Conservation (phyloP, 1,140 invertebrate genomes). For the Leucophenga varia region DNA sequence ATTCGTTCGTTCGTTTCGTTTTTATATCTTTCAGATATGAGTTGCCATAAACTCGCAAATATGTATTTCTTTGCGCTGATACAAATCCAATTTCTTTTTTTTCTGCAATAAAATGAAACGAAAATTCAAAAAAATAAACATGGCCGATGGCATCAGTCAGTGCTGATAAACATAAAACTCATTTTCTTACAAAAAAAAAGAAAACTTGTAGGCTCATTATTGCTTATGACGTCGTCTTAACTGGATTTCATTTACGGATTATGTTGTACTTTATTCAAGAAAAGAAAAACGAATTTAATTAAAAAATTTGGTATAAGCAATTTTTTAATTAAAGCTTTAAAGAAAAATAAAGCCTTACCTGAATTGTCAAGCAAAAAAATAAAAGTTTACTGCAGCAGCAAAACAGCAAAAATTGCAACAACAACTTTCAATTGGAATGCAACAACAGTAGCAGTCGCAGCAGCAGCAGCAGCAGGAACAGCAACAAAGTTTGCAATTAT, state of each 20-base stretch:
- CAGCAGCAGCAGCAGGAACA: conserved; percentile 12
- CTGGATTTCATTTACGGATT: conserved; percentile 47
- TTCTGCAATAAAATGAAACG: conserved; percentile 37
- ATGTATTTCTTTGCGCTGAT: conserved; percentile 30
- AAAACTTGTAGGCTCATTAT: conserved; percentile 34
- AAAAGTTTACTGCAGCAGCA: too few species aligned
- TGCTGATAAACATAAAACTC: too few species aligned
- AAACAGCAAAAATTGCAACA: too few species aligned
- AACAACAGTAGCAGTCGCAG: conserved; percentile 25
- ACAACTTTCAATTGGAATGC: too few species aligned
- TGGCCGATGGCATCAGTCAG: conserved; percentile 3
- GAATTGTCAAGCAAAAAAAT: too few species aligned
- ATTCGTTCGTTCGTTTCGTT: too few species aligned
- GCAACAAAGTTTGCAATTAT: conserved; percentile 14
- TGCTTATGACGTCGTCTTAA: conserved; percentile 47
- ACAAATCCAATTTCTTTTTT: conserved; percentile 46
- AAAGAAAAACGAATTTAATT: too few species aligned
- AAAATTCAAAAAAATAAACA: conserved; percentile 30
- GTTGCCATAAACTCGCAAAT: conserved; percentile 48
- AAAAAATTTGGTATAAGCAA: too few species aligned
- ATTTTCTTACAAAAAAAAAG: too few species aligned
- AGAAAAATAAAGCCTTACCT: too few species aligned
- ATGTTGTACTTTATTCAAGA: too few species aligned
- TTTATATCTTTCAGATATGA: conserved; percentile 50
- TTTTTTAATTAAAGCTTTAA: too few species aligned